Evolutionary conservation across 1,140 invertebrate species (phyloP), one percentile per base, ranked within the genome.

Genomic region (Linepithema humile): DNA sequence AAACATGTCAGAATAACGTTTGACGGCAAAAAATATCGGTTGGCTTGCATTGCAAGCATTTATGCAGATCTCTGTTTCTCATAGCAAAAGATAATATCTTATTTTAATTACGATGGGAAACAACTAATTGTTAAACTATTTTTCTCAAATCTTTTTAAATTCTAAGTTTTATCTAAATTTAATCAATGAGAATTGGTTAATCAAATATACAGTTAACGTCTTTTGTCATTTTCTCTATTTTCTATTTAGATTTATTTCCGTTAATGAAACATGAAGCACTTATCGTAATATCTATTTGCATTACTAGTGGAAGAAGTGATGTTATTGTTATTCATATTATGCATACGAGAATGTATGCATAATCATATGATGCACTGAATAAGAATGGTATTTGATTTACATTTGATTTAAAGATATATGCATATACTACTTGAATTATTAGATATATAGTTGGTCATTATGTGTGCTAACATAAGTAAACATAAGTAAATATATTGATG

Each of bases 241-340:
- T 15, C 3, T 20, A 35, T 48, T 74, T 45, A 57, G 2, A 48
- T 59, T 65, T 32, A 5, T 23, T 77, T n/a, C 20, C 53, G 32
- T 55, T 50, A 17, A 38, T 6, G 10, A 72, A 40, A 40, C 12
- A 26, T 29, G 43, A 48, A 15, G 5, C 29, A 32, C 32, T 65
- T 65, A 64, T 59, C 50, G 29, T 35, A 65, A 77, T 35, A 64
- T 35, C 43, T 26, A 29, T 32, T 65, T n/a, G 5, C 32, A 50
- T 65, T 77, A 17, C 9, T 32, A 26, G n/a, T 50, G 43, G 20
- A 77, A 77, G 59, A 77, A 77, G 53, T 20, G 57, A 45, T 62
- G 32, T 43, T 65, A 65, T 77, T 50, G 43, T 77, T 65, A 77
- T 50, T 77, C 59, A 50, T 65, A 65, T 77, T 65, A 45, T 65